Evolutionary conservation across 2,797 vertebrate species (phyloP), one percentile per base, ranked within the genome.

Genomic region (Manis crassicaudata): DNA sequence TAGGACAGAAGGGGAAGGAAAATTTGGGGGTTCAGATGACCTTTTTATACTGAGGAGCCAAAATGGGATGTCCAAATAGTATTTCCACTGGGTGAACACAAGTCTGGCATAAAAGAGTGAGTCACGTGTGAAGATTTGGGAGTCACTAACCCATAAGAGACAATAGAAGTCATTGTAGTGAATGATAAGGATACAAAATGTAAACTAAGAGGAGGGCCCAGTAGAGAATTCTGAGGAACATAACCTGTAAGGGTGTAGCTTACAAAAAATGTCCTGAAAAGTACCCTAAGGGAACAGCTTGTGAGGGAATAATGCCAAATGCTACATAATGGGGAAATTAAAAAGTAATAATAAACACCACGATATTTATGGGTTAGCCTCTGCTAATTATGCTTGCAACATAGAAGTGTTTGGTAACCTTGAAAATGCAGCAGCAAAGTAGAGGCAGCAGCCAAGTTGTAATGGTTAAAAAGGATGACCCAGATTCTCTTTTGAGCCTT

Each of bases 241-340:
- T 35, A 37, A 14, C 25, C 76, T 25, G 67, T 93, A 63, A 79
- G 65, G 32, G 60, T 46, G 52, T 46, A 40, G 10, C 32, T 58
- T 89, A n/a, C 14, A 80, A 52, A 93, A 52, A 91, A 23, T 27
- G 35, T 81, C 68, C 68, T 97, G 37, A 54, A 58, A 95, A 52
- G 29, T 54, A n/a, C 37, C 14, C 9, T 58, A 27, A 93, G 9
- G 32, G 27, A 92, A 79, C n/a, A 93, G 58, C 43, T 84, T 52
- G n/a, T 81, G 63, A 82, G 25, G 62, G 10, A 50, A 3, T 90
- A 54, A 56, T 75, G 37, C 76, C 58, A 63, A 76, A n/a, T 43
- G 29, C 72, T 85, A 23, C 23, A 62, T 58, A 58, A 35, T 75
- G 85, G 46, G 46, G 37, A 52, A 52, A 35, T 80, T 90, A 67